These are phyloP conservation scores for Rhizoglyphus robini DNA, from an alignment of 1,140 invertebrate genomes.

Conservation along the genomic window DNA sequence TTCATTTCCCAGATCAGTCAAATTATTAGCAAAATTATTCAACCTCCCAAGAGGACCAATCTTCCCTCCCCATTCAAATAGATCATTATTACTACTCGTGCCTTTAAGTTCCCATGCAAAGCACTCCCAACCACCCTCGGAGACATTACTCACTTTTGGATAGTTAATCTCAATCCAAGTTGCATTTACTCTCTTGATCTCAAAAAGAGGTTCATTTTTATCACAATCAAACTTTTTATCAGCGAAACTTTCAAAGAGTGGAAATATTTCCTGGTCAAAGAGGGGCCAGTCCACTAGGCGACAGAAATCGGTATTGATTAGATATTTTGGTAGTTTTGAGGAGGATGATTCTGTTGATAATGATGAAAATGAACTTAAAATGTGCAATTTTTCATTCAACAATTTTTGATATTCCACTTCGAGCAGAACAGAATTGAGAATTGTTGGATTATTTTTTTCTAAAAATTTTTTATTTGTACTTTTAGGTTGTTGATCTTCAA, in stretches of 20 bases:
- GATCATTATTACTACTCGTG: background rate
- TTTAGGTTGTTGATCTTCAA: too few species aligned
- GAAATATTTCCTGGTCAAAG: background rate
- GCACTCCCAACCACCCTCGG: background rate
- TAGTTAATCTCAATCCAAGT: background rate
- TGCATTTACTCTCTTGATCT: background rate
- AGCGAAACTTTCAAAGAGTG: background rate
- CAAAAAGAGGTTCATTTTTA: background rate
- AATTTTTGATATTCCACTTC: too few species aligned
- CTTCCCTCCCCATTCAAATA: background rate
- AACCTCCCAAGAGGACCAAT: background rate
- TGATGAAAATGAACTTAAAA: too few species aligned
- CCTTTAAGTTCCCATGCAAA: background rate
- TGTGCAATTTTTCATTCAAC: too few species aligned
- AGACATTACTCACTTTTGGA: too few species aligned
- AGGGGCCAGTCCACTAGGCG: background rate
- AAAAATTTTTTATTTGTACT: too few species aligned
- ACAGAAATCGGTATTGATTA: background rate
- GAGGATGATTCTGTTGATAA: background rate
- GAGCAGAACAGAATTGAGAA: too few species aligned
- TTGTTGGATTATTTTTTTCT: too few species aligned
- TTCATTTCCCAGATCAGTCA: background rate
- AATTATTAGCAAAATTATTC: background rate
- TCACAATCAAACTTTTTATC: background rate
- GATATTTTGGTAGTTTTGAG: too few species aligned